phyloP scores from a whole-genome alignment of 2,888 invertebrate species.

The Diogma glabrata region DNA sequence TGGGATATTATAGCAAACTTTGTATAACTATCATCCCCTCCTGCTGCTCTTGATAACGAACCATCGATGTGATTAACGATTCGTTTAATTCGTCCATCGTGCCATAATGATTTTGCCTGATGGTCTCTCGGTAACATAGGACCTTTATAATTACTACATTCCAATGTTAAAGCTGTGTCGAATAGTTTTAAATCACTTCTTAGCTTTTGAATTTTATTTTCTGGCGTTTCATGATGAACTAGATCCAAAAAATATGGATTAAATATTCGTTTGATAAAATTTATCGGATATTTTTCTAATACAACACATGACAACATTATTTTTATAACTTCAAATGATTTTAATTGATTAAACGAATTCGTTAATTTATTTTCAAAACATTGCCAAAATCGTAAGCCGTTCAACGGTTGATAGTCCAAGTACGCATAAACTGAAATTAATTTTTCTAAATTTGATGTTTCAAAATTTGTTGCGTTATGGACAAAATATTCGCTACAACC shows the following conservation, averaged over 20 bases:
- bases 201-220: constrained; percentile 36
- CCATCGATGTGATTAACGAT: constrained; percentile 39
- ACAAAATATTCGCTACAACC: constrained; percentile 46
- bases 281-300: constrained; percentile 46
- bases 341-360: constrained; percentile 44
- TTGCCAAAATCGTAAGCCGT: constrained; percentile 44
- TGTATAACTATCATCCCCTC: constrained; percentile 39
- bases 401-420: constrained; percentile 43
- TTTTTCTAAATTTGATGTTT: constrained; percentile 42
- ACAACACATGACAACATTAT: constrained; percentile 53
- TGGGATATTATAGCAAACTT: constrained; percentile 41
- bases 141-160: constrained; percentile 45
- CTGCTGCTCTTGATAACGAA: constrained; percentile 36
- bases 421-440: constrained; percentile 50
- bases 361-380: constrained; percentile 42
- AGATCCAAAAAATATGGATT: constrained; percentile 48
- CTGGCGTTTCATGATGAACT: constrained; percentile 34
- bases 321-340: constrained; percentile 44
- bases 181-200: constrained; percentile 46
- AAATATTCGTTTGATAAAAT: constrained; percentile 47
- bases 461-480: constrained; percentile 37
- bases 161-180: constrained; percentile 51
- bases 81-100: constrained; percentile 43
- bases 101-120: constrained; percentile 39
- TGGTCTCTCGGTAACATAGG: constrained; percentile 45